Base-by-base conservation (phyloP, 1,140 invertebrate genomes). In the Saccostrea glomerata region DNA sequence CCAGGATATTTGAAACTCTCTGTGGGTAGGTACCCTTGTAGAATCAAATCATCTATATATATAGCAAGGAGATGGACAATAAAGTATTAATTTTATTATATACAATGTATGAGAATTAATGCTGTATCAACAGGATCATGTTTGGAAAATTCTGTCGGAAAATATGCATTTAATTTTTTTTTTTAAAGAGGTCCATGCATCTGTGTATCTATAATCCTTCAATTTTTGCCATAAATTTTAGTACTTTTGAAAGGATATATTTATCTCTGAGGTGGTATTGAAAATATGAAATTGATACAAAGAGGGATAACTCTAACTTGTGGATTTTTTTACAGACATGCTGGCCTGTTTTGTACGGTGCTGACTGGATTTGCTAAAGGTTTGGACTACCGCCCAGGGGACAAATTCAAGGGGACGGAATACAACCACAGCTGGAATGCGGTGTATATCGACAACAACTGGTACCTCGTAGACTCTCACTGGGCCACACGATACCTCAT, bases 311-410 rank as follows among this genome's bases (percentile, higher is more conserved):
- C 82, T 84, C 82, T 30, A 77, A 77, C 23, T 25, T 73, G 30
- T 25, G 13, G 70, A 77, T 30, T n/a, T 77, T 82, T 82, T 77
- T 90, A 66, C 88, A 99, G 98, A 95, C 99, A 99, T 95, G 98
- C 98, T 11, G 99, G 98, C 90, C 96, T 99, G 23, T 98, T 99
- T 94, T 99, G 98, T 95, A 98, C 99, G 12, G 99, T 99, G 9
- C 98, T 99, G 93, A 99, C 99, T 95, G 99, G 99, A 20, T 99
- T 99, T 95, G 99, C 98, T 84, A 99, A 99, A 95, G 99, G 98
- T 82, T 98, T 99, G 6, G 98, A 99, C 87, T 99, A 99, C 94
- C 98, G 98, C 92, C 98, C 98, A 0, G 98, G 98, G 2, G 94
- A 94, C 89, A 92, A 93, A 55, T 94, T 95, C 84, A 93, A 93